These are phyloP conservation scores for Heliconius nattereri DNA, from an alignment of 1,140 invertebrate genomes.

Conservation along the genomic window DNA sequence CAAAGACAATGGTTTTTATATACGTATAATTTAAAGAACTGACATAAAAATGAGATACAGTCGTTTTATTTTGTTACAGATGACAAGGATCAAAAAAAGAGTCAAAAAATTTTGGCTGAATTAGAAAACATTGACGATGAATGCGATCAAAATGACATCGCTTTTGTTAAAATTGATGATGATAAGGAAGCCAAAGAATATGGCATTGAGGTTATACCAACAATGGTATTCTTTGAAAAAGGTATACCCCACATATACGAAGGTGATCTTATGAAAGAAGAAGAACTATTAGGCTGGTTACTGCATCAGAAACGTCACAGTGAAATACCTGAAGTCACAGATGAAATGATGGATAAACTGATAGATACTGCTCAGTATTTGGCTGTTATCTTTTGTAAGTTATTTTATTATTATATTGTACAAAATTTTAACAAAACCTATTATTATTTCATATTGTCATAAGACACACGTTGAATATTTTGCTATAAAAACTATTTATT, in stretches of 20 bases:
- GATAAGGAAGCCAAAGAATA: slow-evolving; percentile 94
- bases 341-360: slow-evolving; percentile 96
- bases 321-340: slow-evolving; percentile 95
- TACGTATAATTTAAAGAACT: slow-evolving; percentile 58
- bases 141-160: slow-evolving; percentile 94
- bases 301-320: slow-evolving; percentile 93
- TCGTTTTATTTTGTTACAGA: slow-evolving; percentile 84
- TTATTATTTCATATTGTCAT: not conserved
- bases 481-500: not conserved
- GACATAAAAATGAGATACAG: slow-evolving; percentile 76
- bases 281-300: slow-evolving; percentile 93
- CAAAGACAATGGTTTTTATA: not conserved
- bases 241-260: slow-evolving; percentile 94
- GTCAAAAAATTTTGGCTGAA: slow-evolving; percentile 91
- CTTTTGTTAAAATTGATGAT: slow-evolving; percentile 96
- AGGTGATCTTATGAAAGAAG: slow-evolving; percentile 95
- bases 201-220: slow-evolving; percentile 90
- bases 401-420: not conserved
- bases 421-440: not conserved
- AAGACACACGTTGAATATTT: not conserved
- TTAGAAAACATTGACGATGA: slow-evolving; percentile 97
- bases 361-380: slow-evolving; percentile 89
- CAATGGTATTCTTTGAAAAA: slow-evolving; percentile 93
- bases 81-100: slow-evolving; percentile 95
- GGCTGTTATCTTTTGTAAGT: slow-evolving; percentile 93